These are phyloP conservation scores for Drosophila quadrilineata DNA, from an alignment of 1,140 invertebrate genomes.

Conservation along the genomic window DNA sequence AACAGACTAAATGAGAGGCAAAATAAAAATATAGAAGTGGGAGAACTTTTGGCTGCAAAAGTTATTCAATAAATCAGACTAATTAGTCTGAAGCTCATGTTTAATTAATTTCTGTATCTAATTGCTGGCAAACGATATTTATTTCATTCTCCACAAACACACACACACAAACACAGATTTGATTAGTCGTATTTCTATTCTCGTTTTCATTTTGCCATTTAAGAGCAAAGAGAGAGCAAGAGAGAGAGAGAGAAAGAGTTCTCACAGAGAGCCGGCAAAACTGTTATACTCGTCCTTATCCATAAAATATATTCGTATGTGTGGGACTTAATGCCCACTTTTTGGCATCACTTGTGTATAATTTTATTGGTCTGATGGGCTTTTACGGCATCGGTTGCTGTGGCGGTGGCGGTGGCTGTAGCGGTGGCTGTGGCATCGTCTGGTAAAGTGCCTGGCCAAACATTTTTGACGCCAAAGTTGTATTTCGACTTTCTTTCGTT, in stretches of 20 bases:
- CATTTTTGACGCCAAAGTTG: slow-evolving; percentile 31
- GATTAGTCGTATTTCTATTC: slow-evolving; percentile 3
- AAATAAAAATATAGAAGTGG: no score
- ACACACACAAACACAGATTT: no score
- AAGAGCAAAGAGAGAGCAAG: neutral
- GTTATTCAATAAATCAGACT: slow-evolving; percentile 62
- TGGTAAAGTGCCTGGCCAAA: slow-evolving; percentile 51
- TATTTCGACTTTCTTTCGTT: no score
- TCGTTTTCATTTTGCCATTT: slow-evolving; percentile 12
- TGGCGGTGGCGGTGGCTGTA: no score
- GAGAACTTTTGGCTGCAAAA: no score
- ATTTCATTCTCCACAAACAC: no score
- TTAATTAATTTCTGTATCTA: slow-evolving; percentile 50
- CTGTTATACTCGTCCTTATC: slow-evolving; percentile 63
- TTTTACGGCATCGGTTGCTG: no score
- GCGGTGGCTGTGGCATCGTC: slow-evolving; percentile 15
- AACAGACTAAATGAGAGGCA: neutral
- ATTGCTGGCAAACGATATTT: slow-evolving; percentile 9
- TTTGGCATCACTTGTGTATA: slow-evolving; percentile 41
- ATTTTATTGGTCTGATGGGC: slow-evolving; percentile 48
- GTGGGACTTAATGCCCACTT: slow-evolving; percentile 5
- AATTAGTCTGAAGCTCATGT: slow-evolving; percentile 38
- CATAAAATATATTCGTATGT: no score
- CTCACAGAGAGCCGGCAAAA: slow-evolving; percentile 7
- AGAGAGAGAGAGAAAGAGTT: neutral